A percentile compares a stretch with the other conserved stretches of the same genome.
Conservation (phyloP, 1,140 invertebrate species). For the Cydia amplana region DNA sequence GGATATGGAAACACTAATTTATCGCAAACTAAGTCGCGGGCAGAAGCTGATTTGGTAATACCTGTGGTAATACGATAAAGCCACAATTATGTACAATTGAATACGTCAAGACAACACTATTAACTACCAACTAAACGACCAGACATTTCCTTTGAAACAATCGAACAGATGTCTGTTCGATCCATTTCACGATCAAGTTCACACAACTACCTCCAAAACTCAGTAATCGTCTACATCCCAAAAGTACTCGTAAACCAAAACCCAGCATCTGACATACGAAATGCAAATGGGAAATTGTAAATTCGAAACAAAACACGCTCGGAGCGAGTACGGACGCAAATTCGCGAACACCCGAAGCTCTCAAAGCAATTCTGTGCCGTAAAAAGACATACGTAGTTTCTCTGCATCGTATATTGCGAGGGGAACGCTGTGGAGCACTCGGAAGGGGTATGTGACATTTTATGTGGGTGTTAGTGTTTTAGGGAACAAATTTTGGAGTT, state of each 20-base stretch:
- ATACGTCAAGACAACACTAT: too few species aligned
- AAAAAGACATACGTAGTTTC: slow-evolving; percentile 26
- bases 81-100: too few species aligned
- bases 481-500: not conserved
- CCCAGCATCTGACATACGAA: slow-evolving; percentile 12
- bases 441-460: slow-evolving; percentile 15
- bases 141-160: too few species aligned
- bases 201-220: not conserved
- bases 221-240: not conserved
- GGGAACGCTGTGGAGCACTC: not conserved
- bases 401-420: slow-evolving; percentile 11
- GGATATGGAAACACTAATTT: too few species aligned
- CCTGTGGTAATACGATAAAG: too few species aligned
- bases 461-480: not conserved
- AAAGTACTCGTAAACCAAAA: slow-evolving; percentile 2
- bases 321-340: not conserved
- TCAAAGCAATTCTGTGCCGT: slow-evolving; percentile 25
- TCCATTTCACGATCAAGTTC: too few species aligned
- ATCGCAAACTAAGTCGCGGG: too few species aligned
- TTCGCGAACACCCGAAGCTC: slow-evolving; percentile 21
- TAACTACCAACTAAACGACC: too few species aligned
- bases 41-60: too few species aligned
- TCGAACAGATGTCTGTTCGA: too few species aligned
- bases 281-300: slow-evolving; percentile 25
- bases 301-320: slow-evolving; percentile 24